Percentiles rank a stretch among this genome's conserved stretches.
Conservation (phyloP, 2,113 vertebrate genomes). For the Mobula birostris region DNA sequence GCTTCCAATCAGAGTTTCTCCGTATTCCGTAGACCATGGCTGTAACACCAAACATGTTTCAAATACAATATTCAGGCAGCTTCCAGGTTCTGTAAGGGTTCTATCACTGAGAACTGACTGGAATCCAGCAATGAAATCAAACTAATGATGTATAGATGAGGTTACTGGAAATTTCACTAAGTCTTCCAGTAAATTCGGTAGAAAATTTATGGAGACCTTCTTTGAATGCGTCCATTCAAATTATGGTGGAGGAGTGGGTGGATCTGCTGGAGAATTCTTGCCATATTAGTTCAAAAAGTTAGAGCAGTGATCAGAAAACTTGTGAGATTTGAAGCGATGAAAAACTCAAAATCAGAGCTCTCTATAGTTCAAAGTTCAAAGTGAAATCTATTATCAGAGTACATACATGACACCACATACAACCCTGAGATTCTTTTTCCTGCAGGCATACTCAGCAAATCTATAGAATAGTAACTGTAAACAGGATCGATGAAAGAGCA, state of each 20-base stretch:
- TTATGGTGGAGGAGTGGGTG: background rate
- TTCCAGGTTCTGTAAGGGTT: too few relatives aligned
- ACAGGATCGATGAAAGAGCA: too few relatives aligned
- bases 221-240: background rate
- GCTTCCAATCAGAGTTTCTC: background rate
- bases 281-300: background rate
- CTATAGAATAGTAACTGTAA: too few relatives aligned
- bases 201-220: too few relatives aligned
- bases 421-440: too few relatives aligned
- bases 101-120: background rate
- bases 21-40: background rate
- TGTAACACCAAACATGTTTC: background rate
- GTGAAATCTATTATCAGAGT: too few relatives aligned
- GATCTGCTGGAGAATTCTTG: background rate
- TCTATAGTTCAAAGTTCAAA: too few relatives aligned
- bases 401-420: too few relatives aligned
- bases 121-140: background rate
- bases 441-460: too few relatives aligned
- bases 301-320: background rate
- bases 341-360: background rate
- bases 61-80: too few relatives aligned
- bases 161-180: background rate
- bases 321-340: background rate
- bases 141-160: background rate
- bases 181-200: background rate